Conservation (phyloP, 2,888 invertebrate species). For the Hirtodrosophila histrioides region DNA sequence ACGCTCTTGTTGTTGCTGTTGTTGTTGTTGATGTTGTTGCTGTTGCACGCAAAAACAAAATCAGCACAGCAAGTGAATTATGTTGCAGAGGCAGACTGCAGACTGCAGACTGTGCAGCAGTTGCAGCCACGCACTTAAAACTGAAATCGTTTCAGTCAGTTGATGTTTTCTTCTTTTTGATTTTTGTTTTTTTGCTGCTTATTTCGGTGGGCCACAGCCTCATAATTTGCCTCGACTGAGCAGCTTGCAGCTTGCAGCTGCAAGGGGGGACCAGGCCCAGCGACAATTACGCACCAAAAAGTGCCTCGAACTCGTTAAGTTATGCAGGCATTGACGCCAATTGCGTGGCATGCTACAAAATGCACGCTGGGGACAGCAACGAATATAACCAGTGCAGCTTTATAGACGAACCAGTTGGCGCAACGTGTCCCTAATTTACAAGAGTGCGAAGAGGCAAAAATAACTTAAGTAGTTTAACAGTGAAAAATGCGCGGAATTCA, state of each 20-base stretch:
- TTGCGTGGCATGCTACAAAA: constrained; percentile 58
- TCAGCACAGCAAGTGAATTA: constrained; percentile 68
- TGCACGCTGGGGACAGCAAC: constrained; percentile 53
- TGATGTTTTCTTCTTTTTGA: constrained; percentile 45
- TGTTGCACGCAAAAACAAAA: constrained; percentile 56
- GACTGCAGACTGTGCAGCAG: constrained; percentile 11
- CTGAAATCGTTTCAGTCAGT: constrained; percentile 49
- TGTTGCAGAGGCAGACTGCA: constrained; percentile 48
- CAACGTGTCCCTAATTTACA: constrained; percentile 62
- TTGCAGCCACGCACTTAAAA: constrained; percentile 52
- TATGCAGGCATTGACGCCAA: constrained; percentile 73
- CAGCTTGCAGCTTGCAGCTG: constrained; percentile 12
- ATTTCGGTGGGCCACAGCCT: constrained; percentile 51
- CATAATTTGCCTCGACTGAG: constrained; percentile 54
- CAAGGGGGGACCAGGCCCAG: constrained; percentile 17
- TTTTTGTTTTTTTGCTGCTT: constrained; percentile 15
- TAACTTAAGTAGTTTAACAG: constrained; percentile 69
- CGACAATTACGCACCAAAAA: constrained; percentile 59
- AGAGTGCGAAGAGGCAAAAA: constrained; percentile 74
- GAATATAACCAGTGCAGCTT: constrained; percentile 13
- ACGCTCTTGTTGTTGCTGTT: constrained; percentile 39
- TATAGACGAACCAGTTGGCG: constrained; percentile 49
- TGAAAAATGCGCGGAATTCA: constrained; percentile 81
- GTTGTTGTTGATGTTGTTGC: constrained; percentile 50
- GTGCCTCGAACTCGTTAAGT: constrained; percentile 66